phyloP scores from a whole-genome alignment of 2,888 invertebrate genomes.

The Miltochrista miniata region DNA sequence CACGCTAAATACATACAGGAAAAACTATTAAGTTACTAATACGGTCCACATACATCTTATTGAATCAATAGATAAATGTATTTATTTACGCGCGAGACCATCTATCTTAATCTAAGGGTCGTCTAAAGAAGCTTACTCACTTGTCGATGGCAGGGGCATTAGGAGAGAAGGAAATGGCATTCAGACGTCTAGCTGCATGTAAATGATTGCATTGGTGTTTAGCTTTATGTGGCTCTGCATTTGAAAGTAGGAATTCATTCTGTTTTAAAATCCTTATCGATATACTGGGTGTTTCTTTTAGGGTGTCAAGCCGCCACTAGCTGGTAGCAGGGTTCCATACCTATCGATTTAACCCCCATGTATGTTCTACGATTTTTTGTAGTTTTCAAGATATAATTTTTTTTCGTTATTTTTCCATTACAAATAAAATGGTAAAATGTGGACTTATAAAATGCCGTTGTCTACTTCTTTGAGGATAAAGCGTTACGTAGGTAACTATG shows the following conservation, averaged over 20 bases:
- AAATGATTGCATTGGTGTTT: constrained; percentile 10
- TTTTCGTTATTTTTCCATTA: too few relatives aligned
- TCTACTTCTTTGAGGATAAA: too few relatives aligned
- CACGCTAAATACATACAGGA: neutral
- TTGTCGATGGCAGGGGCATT: constrained; percentile 25
- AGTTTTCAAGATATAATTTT: too few relatives aligned
- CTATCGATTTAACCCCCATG: too few relatives aligned
- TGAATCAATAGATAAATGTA: constrained; percentile 51
- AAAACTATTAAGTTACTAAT: constrained; percentile 20
- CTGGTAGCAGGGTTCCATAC: too few relatives aligned
- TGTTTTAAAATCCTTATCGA: neutral
- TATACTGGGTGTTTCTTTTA: too few relatives aligned
- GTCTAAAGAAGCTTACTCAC: constrained; percentile 37
- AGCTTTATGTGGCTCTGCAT: neutral
- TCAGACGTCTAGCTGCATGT: constrained; percentile 18
- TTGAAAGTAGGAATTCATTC: neutral
- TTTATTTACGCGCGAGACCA: constrained; percentile 49
- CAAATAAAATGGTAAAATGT: too few relatives aligned
- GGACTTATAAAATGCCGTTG: too few relatives aligned
- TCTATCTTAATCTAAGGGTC: constrained; percentile 63
- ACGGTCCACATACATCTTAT: constrained; percentile 43
- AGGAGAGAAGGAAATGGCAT: constrained; percentile 22
- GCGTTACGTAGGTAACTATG: too few relatives aligned
- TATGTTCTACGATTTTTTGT: too few relatives aligned
- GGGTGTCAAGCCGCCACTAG: too few relatives aligned